Evolutionary conservation across 1,140 invertebrate genomes (phyloP), one percentile per base, ranked within the genome.

Genomic region (Vanessa atalanta): DNA sequence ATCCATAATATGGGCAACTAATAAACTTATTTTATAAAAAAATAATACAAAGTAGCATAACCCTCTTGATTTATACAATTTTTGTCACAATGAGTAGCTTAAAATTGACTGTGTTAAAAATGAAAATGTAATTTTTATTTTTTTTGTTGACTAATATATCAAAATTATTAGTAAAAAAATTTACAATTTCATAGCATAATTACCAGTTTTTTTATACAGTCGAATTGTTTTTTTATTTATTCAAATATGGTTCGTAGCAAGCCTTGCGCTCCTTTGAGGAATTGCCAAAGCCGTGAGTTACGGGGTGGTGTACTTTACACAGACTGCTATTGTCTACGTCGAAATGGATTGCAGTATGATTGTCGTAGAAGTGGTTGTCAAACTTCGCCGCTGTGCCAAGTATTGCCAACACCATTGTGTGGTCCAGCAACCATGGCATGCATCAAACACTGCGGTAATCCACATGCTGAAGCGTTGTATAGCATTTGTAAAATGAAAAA

Each of bases 301-400:
- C 93, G 95, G 11, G 93, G 93, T 13, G 94, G 96, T 69, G 91
- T 95, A 55, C 88, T 96, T 50, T 94, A 95, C 63, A 94, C 94
- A 31, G 94, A 94, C 60, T 97, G 96, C 72, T 94, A 95, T 66
- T 97, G 96, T 75, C 94, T 96, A 14, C 95, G 95, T 73, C 93
- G 95, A 31, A 96, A 97, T 83, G 96, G 96, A 0, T 83, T 97
- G 14, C 96, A 97, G 85, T 95, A 96, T 79, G 94, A 95, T 64
- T 97, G 96, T 73, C 94, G 94, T 16, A 93, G 96, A 69, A 94
- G 90, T 73, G 94, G 95, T 63, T 96, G 96, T 77, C 94, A 95
- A 79, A 94, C 94, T 37, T 88, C 94, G 15, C 95, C 95, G 0
- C 92, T 94, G 37, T 96, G 96, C 79, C 88, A 95, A 81, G 93